Percentiles rank a stretch among this genome's conserved stretches.
phyloP scores from a whole-genome alignment of 1,140 invertebrate genomes.

The Laupala kohalensis region DNA sequence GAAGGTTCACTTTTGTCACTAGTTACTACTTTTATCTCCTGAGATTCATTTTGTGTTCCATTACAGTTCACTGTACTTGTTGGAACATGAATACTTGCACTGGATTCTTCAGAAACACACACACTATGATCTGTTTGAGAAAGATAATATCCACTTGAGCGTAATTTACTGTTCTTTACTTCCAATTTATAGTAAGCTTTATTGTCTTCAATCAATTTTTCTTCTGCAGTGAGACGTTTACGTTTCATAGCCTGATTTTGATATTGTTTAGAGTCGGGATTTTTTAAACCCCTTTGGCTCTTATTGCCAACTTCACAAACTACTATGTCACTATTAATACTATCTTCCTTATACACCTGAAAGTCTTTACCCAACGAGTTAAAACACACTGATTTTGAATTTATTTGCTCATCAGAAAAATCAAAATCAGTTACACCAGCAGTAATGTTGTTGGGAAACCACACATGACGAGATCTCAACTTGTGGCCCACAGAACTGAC shows the following conservation, averaged over 20 bases:
- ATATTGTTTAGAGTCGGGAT: background rate
- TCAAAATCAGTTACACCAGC: constrained; percentile 20
- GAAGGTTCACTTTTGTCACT: background rate
- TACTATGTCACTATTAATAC: background rate
- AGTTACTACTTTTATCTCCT: constrained; percentile 2
- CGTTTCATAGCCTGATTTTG: constrained; percentile 15
- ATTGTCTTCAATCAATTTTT: constrained; percentile 41
- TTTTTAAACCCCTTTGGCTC: background rate
- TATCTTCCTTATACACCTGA: background rate
- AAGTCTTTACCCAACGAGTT: background rate
- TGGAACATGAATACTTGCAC: background rate
- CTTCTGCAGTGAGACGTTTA: constrained; percentile 39
- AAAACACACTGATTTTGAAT: too few species aligned
- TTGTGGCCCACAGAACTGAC: constrained; percentile 19
- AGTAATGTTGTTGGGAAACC: constrained; percentile 17
- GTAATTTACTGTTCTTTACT: constrained; percentile 50
- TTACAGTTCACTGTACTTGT: constrained; percentile 4
- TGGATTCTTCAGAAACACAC: background rate
- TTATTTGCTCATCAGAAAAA: too few species aligned
- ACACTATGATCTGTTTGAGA: constrained; percentile 4
- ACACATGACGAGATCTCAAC: constrained; percentile 16
- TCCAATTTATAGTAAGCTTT: constrained; percentile 60
- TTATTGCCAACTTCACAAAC: background rate
- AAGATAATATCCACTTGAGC: constrained; percentile 39
- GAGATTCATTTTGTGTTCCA: constrained; percentile 1